These are phyloP conservation scores for Sarcophaga subvicina DNA, from an alignment of 2,888 invertebrate species.

Conservation along the genomic window DNA sequence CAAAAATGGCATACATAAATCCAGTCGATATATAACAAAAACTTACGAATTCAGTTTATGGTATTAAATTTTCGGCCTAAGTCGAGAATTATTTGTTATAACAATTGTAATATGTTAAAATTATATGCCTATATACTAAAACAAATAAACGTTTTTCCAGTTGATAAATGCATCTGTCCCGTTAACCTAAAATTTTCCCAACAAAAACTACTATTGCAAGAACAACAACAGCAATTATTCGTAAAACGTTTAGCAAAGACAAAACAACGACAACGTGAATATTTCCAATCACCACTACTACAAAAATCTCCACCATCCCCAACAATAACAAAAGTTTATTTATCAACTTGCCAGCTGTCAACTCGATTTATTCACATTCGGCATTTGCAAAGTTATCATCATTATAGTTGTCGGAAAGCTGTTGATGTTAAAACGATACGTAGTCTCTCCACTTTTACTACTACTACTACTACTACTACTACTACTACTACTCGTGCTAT, in stretches of 20 bases:
- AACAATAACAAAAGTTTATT: constrained; percentile 63
- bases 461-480: constrained; percentile 27
- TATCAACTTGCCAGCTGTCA: constrained; percentile 56
- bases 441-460: constrained; percentile 34
- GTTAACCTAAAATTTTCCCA: constrained; percentile 60
- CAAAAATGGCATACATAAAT: too few relatives aligned
- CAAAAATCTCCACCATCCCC: constrained; percentile 52
- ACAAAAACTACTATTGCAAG: constrained; percentile 38
- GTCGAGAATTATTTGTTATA: too few relatives aligned
- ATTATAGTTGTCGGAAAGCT: constrained; percentile 32
- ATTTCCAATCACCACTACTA: constrained; percentile 50
- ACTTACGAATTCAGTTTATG: too few relatives aligned
- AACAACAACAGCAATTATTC: background rate
- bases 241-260: constrained; percentile 27
- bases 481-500: constrained; percentile 51
- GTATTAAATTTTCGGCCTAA: too few relatives aligned
- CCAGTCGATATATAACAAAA: too few relatives aligned
- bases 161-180: constrained; percentile 70
- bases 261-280: constrained; percentile 30
- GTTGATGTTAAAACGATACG: constrained; percentile 43
- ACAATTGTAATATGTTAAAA: too few relatives aligned
- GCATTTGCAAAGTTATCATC: constrained; percentile 55
- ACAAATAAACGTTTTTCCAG: constrained; percentile 55
- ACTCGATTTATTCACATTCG: constrained; percentile 51
- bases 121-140: background rate